Conservation (phyloP, 2,797 vertebrate genomes). For the Tangara arthus region DNA sequence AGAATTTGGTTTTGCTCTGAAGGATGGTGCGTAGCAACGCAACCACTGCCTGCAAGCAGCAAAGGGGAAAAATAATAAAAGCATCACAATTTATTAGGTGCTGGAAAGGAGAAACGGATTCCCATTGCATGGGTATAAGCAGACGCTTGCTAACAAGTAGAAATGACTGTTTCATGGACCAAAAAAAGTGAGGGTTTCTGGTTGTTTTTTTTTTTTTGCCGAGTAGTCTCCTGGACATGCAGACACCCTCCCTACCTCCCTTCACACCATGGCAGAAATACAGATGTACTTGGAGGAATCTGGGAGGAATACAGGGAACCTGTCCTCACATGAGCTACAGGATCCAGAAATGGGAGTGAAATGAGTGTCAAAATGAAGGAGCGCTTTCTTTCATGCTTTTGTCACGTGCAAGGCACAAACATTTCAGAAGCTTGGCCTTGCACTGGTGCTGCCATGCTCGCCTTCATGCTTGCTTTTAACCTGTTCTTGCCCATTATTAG, state of each 20-base stretch:
- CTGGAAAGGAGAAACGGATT: slow-evolving; percentile 21
- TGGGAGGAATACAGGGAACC: neutral
- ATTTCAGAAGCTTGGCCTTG: neutral
- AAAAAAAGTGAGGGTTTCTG: neutral
- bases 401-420: slow-evolving; percentile 19
- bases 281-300: neutral
- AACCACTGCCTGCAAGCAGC: slow-evolving; percentile 5
- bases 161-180: neutral
- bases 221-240: rapidly evolving
- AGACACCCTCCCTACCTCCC: neutral
- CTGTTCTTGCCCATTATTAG: neutral
- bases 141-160: slow-evolving; percentile 18
- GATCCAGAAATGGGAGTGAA: neutral
- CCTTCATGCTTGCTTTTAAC: neutral
- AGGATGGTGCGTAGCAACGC: slow-evolving; percentile 4
- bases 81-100: slow-evolving; percentile 50
- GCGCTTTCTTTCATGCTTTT: neutral
- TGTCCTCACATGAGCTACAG: neutral
- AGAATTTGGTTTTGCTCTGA: slow-evolving; percentile 1
- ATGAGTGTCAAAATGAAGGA: neutral
- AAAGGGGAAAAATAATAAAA: slow-evolving; percentile 35
- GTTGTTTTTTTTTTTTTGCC: neutral
- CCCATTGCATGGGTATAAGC: neutral
- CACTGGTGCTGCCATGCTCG: neutral
- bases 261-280: neutral